A percentile compares a stretch with the other conserved stretches of the same genome.
These are phyloP conservation scores for Drosophila bipectinata DNA, from an alignment of 1,140 invertebrate genomes.

Conservation along the genomic window DNA sequence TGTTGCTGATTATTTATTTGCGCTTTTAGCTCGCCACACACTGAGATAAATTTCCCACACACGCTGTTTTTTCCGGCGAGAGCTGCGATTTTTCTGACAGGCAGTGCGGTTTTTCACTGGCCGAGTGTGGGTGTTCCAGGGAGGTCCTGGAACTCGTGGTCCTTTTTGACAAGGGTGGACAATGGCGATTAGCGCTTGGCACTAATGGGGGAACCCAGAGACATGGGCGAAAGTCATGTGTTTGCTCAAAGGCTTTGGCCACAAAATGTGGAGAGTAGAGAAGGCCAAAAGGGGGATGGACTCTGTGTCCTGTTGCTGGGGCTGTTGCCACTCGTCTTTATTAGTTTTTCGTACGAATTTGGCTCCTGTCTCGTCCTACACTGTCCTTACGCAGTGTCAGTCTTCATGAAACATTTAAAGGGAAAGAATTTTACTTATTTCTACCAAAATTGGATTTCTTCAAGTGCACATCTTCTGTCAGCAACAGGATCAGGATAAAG, in stretches of 20 bases:
- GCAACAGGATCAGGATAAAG: constrained; percentile 58
- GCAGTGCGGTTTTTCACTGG: not conserved
- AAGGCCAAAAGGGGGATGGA: not conserved
- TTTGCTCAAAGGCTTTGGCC: constrained; percentile 67
- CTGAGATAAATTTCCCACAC: constrained; percentile 49
- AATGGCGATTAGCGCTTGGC: constrained; percentile 79
- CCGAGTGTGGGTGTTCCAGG: not conserved
- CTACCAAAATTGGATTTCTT: not conserved
- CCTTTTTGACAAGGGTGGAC: constrained; percentile 78
- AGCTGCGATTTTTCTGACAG: constrained; percentile 54
- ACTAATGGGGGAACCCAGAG: constrained; percentile 58
- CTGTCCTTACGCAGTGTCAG: not conserved
- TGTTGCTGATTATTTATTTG: constrained; percentile 83
- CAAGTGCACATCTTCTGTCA: constrained; percentile 27
- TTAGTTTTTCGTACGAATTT: constrained; percentile 70
- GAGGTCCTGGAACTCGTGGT: constrained; percentile 10
- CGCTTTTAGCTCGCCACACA: constrained; percentile 66
- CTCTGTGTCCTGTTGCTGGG: constrained; percentile 42
- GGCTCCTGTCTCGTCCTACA: constrained; percentile 34
- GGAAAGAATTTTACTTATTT: not conserved
- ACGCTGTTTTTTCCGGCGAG: constrained; percentile 5
- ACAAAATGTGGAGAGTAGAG: constrained; percentile 10
- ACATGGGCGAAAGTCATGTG: constrained; percentile 57
- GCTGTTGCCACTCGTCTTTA: constrained; percentile 79
- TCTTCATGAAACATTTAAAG: too few relatives aligned